A percentile compares a stretch with the other conserved stretches of the same genome.
These are phyloP conservation scores for Cisticola juncidis DNA, from an alignment of 2,113 vertebrate genomes.

Conservation along the genomic window DNA sequence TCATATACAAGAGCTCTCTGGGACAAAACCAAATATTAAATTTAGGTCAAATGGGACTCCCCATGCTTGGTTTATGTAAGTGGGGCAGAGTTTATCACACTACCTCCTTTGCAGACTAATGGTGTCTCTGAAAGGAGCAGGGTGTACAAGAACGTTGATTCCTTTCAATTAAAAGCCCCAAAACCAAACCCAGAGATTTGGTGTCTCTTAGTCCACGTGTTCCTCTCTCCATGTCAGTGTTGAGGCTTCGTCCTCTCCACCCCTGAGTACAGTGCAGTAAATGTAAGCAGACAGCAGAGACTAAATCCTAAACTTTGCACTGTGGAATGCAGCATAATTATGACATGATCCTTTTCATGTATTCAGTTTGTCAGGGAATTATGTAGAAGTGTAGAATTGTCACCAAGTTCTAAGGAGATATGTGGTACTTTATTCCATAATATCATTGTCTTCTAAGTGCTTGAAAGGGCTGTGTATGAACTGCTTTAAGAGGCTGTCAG, in stretches of 20 bases:
- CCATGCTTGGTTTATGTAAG: not conserved
- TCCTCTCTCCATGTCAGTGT: not conserved
- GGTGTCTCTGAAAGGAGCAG: not conserved
- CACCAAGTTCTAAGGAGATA: not conserved
- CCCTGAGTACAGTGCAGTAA: not conserved
- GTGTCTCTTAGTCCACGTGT: rapidly evolving
- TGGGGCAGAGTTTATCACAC: not conserved
- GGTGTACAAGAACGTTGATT: not conserved
- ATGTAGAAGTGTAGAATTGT: not conserved
- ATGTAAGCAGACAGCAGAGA: not conserved
- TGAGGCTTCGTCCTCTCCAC: not conserved
- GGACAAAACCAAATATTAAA: not conserved
- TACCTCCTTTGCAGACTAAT: not conserved
- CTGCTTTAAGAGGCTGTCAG: not conserved
- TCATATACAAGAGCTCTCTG: not conserved
- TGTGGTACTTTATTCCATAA: not conserved
- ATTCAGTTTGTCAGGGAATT: not conserved
- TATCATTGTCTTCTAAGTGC: not conserved
- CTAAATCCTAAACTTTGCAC: not conserved
- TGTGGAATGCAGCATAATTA: not conserved
- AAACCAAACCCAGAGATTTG: not conserved
- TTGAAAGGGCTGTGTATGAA: not conserved
- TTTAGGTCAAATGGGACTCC: not conserved
- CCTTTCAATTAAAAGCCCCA: not conserved
- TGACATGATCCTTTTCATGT: not conserved